Base-by-base conservation (phyloP, 2,888 invertebrate genomes). In the Tinea pellionella region DNA sequence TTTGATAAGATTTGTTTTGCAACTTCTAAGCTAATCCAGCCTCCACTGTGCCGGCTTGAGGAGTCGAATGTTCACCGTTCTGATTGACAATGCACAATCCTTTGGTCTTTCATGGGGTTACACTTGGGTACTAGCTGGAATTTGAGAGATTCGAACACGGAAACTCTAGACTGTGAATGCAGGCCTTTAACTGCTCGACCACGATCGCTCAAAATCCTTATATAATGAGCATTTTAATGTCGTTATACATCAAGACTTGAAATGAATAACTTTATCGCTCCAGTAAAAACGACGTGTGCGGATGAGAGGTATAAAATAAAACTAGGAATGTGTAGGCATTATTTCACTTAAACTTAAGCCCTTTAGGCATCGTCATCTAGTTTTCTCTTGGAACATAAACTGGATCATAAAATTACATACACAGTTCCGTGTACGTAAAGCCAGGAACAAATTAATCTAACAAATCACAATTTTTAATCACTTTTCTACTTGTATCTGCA, bases 341-440 rank as follows among this genome's bases (percentile, higher is more conserved):
- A 47, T 16, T 47, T 47, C 13, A 47, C 16, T 47, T 47, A 15
- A 47, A 47, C 47, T 47, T 47, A 16, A 47, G 9, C 42, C 42
- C 42, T 42, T 42, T 42, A 42, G 47, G 47, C 15, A 47, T 47
- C 47, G 13, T 47, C 47, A 15, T 47, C 8, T 15, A 15, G 15
- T 47, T 47, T 47, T 16, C 47, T 47, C 15, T n/a, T 37, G 47
- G 9, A 4, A n/a, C 15, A 9, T 47, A 47, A 47, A 47, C 47
- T 47, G 47, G 47, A 47, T 47, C 47, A 16, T 47, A 47, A 47
- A 47, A 47, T 47, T 47, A 47, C 16, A 47, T 6, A 47, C 47
- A n/a, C 47, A 15, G 47, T 47, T 47, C 47, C 47, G 47, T 47
- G 47, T 47, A 47, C 47, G 47, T 15, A 15, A 47, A 47, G 47